Conservation (phyloP, 2,113 vertebrate species). For the Mugil cephalus region DNA sequence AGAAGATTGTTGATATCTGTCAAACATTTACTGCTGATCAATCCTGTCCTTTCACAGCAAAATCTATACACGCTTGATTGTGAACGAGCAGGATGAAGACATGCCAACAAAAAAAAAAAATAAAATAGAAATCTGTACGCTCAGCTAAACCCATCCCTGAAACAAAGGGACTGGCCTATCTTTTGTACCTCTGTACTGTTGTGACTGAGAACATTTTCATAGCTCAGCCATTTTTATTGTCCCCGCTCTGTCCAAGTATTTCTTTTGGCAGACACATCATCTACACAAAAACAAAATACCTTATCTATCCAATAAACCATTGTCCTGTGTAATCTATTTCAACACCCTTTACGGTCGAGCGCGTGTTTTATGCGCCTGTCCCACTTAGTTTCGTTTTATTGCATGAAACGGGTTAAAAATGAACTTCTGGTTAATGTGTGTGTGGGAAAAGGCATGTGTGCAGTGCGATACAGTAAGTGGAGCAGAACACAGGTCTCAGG, state of each 20-base stretch:
- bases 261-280: background rate
- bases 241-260: slow-evolving; percentile 3
- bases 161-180: slow-evolving; percentile 43
- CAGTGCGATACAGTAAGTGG: background rate
- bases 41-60: background rate
- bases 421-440: slow-evolving; percentile 16
- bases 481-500: slow-evolving; percentile 30
- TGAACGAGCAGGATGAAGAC: slow-evolving; percentile 18
- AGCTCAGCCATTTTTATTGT: slow-evolving; percentile 56
- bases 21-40: too few relatives aligned
- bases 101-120: slow-evolving; percentile 12
- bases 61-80: slow-evolving; percentile 1
- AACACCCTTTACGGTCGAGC: slow-evolving; percentile 2
- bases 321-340: background rate
- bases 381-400: background rate
- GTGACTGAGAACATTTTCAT: slow-evolving; percentile 53
- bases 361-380: background rate
- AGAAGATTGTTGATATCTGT: too few relatives aligned
- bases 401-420: background rate
- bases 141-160: slow-evolving; percentile 22
- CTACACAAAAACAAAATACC: background rate
- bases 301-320: slow-evolving; percentile 6
- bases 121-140: slow-evolving; percentile 18
- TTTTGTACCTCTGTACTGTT: slow-evolving; percentile 53
- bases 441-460: background rate